Percentiles rank a stretch among this genome's conserved stretches.
Evolutionary conservation across 2,888 invertebrate genomes (phyloP).

Genomic region (Euphydryas editha): DNA sequence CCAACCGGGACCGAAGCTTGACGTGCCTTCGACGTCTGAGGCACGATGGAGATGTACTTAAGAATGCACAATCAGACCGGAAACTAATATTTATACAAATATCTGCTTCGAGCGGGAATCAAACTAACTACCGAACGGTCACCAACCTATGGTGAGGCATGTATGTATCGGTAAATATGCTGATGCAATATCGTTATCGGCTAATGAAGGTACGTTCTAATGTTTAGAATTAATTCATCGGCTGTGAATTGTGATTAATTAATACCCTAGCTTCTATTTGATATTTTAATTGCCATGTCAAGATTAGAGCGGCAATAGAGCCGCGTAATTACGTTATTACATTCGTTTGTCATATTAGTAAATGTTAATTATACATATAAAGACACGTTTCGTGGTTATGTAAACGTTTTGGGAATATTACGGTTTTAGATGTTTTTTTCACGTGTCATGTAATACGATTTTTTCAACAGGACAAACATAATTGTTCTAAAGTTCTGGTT

Average conservation of each 20-base stretch:
- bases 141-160: no score
- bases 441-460: neutral
- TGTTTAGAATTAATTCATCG: slow-evolving; percentile 3
- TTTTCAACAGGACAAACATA: no score
- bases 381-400: neutral
- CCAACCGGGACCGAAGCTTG: no score
- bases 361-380: neutral
- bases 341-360: neutral
- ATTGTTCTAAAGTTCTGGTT: no score
- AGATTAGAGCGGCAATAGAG: neutral
- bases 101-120: no score
- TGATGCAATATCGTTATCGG: neutral
- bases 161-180: no score
- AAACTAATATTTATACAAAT: no score
- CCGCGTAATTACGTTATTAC: slow-evolving; percentile 1
- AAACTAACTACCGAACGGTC: no score
- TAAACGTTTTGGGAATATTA: neutral
- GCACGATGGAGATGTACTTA: no score
- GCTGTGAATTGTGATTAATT: slow-evolving; percentile 16
- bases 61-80: no score
- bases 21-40: no score
- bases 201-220: neutral
- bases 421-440: neutral
- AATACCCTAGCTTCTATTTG: slow-evolving; percentile 10
- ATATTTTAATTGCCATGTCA: slow-evolving; percentile 10